Base-by-base conservation (phyloP, 2,797 vertebrate species). In the Schizopygopsis malacanthus region DNA sequence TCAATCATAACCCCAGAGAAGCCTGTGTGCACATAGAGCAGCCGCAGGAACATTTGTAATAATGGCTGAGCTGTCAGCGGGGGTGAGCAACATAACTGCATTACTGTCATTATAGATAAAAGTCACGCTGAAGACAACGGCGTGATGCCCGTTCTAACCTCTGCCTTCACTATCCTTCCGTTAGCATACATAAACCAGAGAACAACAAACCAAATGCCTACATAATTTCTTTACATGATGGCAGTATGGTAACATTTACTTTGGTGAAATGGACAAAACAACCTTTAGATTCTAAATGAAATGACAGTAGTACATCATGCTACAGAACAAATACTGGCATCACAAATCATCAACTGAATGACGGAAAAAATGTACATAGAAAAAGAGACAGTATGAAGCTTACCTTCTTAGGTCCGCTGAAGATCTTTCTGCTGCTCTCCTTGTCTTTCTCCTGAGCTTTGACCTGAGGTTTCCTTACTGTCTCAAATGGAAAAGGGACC, bases 331-430 rank as follows among this genome's bases (percentile, higher is more conserved):
- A 77, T 15, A 80, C 41, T 67, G 59, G 59, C 16, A 52, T 54
- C 47, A 28, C 9, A 70, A 59, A 79, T 11, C 18, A 65, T 41
- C 56, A 18, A 8, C 10, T 45, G 25, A 71, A 47, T 13, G 12
- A 61, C 16, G 10, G 47, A 28, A 33, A 84, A 20, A 84, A 20
- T n/a, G 39, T 4, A 1, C 37, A 45, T 10, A 13, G 63, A 70
- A 39, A 9, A 2, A 4, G 54, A 1, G 1, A 25, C 7, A 3
- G 0, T 33, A 25, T 70, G 18, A 13, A 2, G 3, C 93, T 93
- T 86, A 99, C 98, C 97, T 97, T 95, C 92, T 99, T 99, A 43
- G 97, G 98, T 65, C 97, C 98, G 79, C 98, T 99, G 93, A 99
- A 99, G 94, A 99, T 99, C 94, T 98, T 98, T 89, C 98, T 94